Conservation (phyloP, 2,888 invertebrate genomes). For the Zhuqinia jingwanae region DNA sequence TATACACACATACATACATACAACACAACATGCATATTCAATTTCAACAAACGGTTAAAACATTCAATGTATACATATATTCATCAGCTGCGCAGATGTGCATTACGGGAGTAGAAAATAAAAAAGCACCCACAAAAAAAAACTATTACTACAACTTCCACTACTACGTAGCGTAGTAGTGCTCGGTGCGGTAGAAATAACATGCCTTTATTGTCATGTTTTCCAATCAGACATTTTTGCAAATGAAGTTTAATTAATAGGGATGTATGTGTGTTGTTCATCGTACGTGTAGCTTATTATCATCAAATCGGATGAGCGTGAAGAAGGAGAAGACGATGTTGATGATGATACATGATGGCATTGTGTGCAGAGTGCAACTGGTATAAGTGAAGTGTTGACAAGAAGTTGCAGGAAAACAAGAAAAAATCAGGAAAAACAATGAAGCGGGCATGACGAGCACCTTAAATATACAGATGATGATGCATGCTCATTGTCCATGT, state of each 20-base stretch:
- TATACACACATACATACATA: too few relatives aligned
- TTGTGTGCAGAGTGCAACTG: conserved; percentile 29
- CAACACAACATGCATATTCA: too few relatives aligned
- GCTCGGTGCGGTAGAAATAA: too few relatives aligned
- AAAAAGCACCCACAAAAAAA: too few relatives aligned
- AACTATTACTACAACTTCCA: too few relatives aligned
- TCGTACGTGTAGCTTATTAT: neutral
- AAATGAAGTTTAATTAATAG: conserved; percentile 38
- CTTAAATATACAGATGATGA: neutral
- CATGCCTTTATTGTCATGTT: conserved; percentile 25
- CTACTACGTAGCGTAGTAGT: too few relatives aligned
- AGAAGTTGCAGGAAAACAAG: conserved; percentile 14
- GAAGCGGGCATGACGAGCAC: neutral
- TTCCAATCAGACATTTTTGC: conserved; percentile 4
- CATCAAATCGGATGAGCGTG: conserved; percentile 10
- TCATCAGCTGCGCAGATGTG: neutral
- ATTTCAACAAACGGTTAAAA: conserved; percentile 6
- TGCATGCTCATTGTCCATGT: too few relatives aligned
- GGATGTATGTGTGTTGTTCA: neutral
- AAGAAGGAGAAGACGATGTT: too few relatives aligned
- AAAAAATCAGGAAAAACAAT: conserved; percentile 41
- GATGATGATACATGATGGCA: neutral
- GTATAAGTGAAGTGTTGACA: conserved; percentile 48
- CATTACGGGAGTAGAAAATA: conserved; percentile 11
- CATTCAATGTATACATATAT: too few relatives aligned